A percentile compares a stretch with the other conserved stretches of the same genome.
Evolutionary conservation across 2,113 vertebrate species (phyloP).

Genomic region (Cephalopholis sonnerati): DNA sequence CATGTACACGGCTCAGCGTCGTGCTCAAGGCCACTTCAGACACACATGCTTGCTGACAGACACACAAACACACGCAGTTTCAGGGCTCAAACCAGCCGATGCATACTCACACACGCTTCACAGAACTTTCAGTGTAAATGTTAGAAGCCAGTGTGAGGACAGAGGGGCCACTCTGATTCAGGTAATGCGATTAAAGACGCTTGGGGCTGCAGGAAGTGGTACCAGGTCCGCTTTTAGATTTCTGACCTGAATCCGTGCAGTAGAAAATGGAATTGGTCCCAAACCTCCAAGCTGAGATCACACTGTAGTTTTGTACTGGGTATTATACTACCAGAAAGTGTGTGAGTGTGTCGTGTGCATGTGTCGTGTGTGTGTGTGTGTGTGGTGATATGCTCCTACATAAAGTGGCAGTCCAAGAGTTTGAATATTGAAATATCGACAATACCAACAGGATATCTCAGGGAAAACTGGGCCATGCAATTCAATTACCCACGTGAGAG

Average conservation of each 20-base stretch:
- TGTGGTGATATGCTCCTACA: constrained; percentile 1
- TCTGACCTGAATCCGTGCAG: constrained; percentile 69
- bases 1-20: not conserved
- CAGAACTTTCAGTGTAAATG: not conserved
- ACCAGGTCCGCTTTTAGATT: constrained; percentile 62
- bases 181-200: constrained; percentile 32
- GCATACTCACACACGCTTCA: not conserved
- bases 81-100: not conserved
- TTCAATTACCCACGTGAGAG: constrained; percentile 51
- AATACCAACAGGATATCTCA: constrained; percentile 34
- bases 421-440: constrained; percentile 71
- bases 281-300: constrained; percentile 46
- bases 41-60: not conserved
- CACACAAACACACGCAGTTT: not conserved
- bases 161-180: constrained; percentile 6
- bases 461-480: constrained; percentile 55
- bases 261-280: constrained; percentile 70
- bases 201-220: constrained; percentile 29
- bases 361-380: constrained; percentile 1
- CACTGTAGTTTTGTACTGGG: constrained; percentile 4
- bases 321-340: not conserved
- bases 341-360: constrained; percentile 1
- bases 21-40: constrained; percentile 31
- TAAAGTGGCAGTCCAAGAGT: constrained; percentile 12
- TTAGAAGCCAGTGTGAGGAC: not conserved